phyloP scores from a whole-genome alignment of 2,888 invertebrate genomes.

The Synanthedon myopaeformis region DNA sequence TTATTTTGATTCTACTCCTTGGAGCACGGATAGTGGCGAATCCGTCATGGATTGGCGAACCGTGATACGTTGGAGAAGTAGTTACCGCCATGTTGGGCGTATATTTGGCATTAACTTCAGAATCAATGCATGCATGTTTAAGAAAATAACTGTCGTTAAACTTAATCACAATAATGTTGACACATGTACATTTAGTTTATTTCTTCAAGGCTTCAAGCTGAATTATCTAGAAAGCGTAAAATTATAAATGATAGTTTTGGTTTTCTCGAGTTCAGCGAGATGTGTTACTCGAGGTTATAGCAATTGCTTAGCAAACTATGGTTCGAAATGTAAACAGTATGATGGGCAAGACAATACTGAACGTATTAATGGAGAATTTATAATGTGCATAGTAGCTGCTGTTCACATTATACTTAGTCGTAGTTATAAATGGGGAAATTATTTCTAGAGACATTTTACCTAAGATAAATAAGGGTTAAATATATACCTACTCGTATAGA shows the following conservation, averaged over 20 bases:
- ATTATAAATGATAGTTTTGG: slow-evolving; percentile 31
- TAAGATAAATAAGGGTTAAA: no score
- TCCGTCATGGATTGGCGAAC: slow-evolving; percentile 82
- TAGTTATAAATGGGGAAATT: no score
- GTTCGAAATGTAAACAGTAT: slow-evolving; percentile 20
- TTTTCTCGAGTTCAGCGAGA: slow-evolving; percentile 23
- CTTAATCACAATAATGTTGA: not conserved
- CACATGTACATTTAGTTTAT: not conserved
- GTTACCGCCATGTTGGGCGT: slow-evolving; percentile 48
- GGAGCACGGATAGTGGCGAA: slow-evolving; percentile 86
- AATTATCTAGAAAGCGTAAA: slow-evolving; percentile 38
- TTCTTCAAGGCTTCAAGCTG: slow-evolving; percentile 12
- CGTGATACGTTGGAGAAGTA: slow-evolving; percentile 54
- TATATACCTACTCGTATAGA: no score
- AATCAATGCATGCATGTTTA: not conserved
- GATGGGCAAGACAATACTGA: not conserved
- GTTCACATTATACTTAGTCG: no score
- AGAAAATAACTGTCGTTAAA: not conserved
- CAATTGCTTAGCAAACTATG: slow-evolving; percentile 8
- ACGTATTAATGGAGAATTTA: no score
- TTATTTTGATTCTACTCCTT: slow-evolving; percentile 61
- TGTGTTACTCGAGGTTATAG: slow-evolving; percentile 16
- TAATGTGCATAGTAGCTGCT: no score
- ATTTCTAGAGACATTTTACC: no score
- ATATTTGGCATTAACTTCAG: not conserved